phyloP scores from a whole-genome alignment of 2,113 vertebrate species.

The Cyrtonyx montezumae region DNA sequence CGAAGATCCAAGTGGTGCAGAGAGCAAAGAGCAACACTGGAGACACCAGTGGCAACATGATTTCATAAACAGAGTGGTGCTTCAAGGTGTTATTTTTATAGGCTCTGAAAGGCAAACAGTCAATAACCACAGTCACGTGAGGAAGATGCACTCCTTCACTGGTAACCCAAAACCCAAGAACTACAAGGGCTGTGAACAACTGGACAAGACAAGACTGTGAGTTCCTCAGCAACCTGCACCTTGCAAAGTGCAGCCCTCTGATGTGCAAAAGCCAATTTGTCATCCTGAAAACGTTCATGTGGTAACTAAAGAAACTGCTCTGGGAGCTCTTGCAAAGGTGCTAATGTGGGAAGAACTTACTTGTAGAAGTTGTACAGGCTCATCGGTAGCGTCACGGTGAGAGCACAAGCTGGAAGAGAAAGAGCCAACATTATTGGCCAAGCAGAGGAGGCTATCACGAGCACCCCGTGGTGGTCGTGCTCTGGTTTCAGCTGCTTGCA shows the following conservation, averaged over 20 bases:
- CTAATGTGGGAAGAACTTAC: constrained; percentile 75
- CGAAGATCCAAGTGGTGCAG: constrained; percentile 87
- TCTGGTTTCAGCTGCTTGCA: neutral
- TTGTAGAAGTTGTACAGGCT: constrained; percentile 93
- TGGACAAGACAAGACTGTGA: neutral
- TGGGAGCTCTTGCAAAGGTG: neutral
- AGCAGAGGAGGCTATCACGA: neutral
- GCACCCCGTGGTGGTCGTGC: accelerated
- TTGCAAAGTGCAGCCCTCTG: neutral
- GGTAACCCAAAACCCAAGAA: neutral
- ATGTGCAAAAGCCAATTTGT: neutral
- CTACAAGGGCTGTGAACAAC: neutral
- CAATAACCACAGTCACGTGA: accelerated
- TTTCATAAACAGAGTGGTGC: constrained; percentile 89
- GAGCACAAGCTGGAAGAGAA: constrained; percentile 86
- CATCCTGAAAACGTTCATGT: accelerated
- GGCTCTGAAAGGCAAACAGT: constrained; percentile 77
- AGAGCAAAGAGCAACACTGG: constrained; percentile 90
- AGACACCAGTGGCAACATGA: constrained; percentile 91
- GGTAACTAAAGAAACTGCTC: neutral
- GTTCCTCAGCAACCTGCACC: neutral
- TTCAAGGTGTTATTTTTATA: constrained; percentile 89
- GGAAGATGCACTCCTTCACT: neutral
- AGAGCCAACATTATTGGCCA: neutral
- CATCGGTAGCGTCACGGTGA: constrained; percentile 95